Percentiles rank a stretch among this genome's conserved stretches.
Evolutionary conservation across 2,113 vertebrate species (phyloP).

Genomic region (Buteo buteo): DNA sequence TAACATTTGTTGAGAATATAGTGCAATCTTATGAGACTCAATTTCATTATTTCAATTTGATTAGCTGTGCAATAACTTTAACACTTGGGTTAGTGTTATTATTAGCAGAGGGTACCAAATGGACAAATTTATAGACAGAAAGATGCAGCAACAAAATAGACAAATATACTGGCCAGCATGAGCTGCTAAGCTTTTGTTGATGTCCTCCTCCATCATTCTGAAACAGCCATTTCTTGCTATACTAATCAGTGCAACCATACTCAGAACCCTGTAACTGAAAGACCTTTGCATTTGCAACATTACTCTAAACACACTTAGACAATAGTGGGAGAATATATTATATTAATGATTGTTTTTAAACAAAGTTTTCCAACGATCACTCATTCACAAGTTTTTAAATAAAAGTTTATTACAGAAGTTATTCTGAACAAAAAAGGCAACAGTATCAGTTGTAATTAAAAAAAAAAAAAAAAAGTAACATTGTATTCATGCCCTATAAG

Average conservation of each 20-base stretch:
- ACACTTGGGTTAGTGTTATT: background rate
- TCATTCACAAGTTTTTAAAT: constrained; percentile 77
- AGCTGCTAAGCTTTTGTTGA: background rate
- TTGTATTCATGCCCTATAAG: constrained; percentile 60
- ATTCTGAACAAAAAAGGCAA: constrained; percentile 65
- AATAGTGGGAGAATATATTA: background rate
- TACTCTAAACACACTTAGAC: background rate
- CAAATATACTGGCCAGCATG: background rate
- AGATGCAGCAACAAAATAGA: background rate
- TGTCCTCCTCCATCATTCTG: background rate
- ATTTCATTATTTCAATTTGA: background rate
- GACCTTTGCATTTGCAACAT: background rate
- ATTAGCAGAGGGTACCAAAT: background rate
- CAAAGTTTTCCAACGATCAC: background rate
- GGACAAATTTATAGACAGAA: background rate
- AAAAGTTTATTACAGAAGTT: constrained; percentile 86
- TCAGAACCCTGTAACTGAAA: background rate
- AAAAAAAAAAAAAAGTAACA: background rate
- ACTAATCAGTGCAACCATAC: background rate
- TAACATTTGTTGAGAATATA: background rate
- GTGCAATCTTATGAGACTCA: background rate
- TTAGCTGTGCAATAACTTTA: background rate
- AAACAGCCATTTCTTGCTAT: background rate
- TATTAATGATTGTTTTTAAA: background rate
- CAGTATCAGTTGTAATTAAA: constrained; percentile 20